phyloP scores from a whole-genome alignment of 1,140 invertebrate genomes.

The Drosophila santomea region DNA sequence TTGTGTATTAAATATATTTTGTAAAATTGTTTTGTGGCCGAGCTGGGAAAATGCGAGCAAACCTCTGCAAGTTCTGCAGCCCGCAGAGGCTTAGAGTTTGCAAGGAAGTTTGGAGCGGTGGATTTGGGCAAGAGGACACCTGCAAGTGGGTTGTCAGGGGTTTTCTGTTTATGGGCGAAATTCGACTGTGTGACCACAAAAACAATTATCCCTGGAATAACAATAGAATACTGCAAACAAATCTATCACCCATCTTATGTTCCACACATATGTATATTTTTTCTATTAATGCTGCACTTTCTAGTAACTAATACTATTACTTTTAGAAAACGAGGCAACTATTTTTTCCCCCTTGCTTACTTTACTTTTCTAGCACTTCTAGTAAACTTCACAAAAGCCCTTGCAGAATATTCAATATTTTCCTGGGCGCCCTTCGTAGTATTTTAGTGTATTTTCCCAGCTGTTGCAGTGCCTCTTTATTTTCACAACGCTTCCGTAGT shows the following conservation, averaged over 20 bases:
- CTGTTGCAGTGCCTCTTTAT: constrained; percentile 19
- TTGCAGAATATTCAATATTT: background rate
- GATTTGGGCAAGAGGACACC: constrained; percentile 13
- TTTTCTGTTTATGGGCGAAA: background rate
- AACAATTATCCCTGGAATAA: constrained; percentile 32
- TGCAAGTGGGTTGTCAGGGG: background rate
- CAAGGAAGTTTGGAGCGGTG: constrained; percentile 8
- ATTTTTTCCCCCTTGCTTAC: too few species aligned
- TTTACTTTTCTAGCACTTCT: too few species aligned
- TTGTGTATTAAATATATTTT: constrained; percentile 78
- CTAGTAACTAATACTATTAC: background rate
- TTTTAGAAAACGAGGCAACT: too few species aligned
- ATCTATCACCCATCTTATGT: background rate
- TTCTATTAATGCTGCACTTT: background rate
- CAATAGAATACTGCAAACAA: constrained; percentile 25
- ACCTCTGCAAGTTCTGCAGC: constrained; percentile 22
- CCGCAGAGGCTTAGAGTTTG: constrained; percentile 2
- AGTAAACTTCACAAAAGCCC: too few species aligned
- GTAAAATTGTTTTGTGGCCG: constrained; percentile 72
- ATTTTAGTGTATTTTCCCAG: constrained; percentile 15
- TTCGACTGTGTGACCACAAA: constrained; percentile 23
- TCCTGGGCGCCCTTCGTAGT: background rate
- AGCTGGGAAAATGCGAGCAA: constrained; percentile 39
- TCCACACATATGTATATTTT: too few species aligned
- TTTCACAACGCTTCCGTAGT: constrained; percentile 6